Conservation (phyloP, 2,888 invertebrate genomes). For the Limenitis camilla region DNA sequence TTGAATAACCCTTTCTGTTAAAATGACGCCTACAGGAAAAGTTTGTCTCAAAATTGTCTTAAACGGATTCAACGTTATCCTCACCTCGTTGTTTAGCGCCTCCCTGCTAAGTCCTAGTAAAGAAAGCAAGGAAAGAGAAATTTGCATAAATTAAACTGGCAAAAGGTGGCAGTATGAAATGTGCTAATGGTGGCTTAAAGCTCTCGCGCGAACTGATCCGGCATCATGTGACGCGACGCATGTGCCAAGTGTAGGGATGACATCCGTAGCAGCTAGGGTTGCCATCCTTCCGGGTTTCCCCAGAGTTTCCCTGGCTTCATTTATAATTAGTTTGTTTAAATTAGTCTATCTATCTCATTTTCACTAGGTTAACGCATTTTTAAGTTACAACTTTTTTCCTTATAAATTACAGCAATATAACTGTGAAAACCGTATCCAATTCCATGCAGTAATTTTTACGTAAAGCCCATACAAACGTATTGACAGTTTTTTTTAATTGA, state of each 20-base stretch:
- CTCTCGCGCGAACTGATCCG: constrained; percentile 48
- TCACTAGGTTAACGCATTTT: too few species aligned
- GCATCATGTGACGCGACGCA: constrained; percentile 40
- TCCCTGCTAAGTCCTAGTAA: constrained; percentile 43
- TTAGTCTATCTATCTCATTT: too few species aligned
- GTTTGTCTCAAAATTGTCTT: constrained; percentile 32
- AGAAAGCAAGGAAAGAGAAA: constrained; percentile 65
- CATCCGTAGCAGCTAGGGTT: constrained; percentile 10
- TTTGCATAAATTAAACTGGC: constrained; percentile 65
- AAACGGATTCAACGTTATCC: constrained; percentile 27
- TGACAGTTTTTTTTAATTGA: too few species aligned
- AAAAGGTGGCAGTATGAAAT: constrained; percentile 52
- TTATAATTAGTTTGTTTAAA: too few species aligned
- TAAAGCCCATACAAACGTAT: too few species aligned
- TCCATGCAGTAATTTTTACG: too few species aligned
- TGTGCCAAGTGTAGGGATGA: background rate
- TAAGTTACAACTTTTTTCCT: too few species aligned
- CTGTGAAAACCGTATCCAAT: too few species aligned
- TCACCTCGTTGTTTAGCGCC: constrained; percentile 30
- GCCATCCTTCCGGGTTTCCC: too few species aligned
- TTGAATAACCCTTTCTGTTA: constrained; percentile 4
- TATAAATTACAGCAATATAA: too few species aligned
- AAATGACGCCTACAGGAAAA: constrained; percentile 19
- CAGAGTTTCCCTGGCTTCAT: too few species aligned
- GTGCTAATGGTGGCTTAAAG: constrained; percentile 45